These are phyloP conservation scores for Harpagifer antarcticus DNA, from an alignment of 2,797 vertebrate genomes.

Conservation along the genomic window DNA sequence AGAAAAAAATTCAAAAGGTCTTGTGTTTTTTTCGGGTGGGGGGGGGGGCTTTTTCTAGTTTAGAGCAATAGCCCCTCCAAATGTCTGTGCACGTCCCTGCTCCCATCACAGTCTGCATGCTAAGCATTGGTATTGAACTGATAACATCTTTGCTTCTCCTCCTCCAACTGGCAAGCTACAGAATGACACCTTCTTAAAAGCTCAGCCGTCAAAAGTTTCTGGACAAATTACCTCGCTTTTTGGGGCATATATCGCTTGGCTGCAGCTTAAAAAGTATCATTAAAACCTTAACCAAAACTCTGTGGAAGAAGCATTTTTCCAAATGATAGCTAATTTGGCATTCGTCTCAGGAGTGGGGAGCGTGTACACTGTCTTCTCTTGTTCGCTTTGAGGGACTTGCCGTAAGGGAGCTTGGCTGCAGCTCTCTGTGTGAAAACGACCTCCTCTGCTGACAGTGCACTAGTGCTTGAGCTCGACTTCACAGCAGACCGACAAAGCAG, in stretches of 20 bases:
- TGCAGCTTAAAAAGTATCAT: slow-evolving; percentile 1
- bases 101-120: slow-evolving; percentile 36
- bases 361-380: neutral
- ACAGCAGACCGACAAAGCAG: neutral
- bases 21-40: no score
- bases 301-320: neutral
- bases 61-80: no score
- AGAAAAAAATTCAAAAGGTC: no score
- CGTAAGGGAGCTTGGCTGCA: neutral
- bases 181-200: slow-evolving; percentile 61
- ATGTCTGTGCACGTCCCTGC: neutral
- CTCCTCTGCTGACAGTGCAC: slow-evolving; percentile 23
- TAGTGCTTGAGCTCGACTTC: slow-evolving; percentile 1
- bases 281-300: neutral
- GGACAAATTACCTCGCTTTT: neutral
- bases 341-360: neutral
- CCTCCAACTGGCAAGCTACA: slow-evolving; percentile 69
- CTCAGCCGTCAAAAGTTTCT: slow-evolving; percentile 60
- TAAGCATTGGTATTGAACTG: slow-evolving; percentile 15
- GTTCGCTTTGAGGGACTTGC: slow-evolving; percentile 19
- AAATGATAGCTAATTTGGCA: neutral
- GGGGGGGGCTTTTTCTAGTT: no score
- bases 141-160: slow-evolving; percentile 65
- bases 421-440: slow-evolving; percentile 20
- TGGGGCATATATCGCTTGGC: neutral